Evolutionary conservation across 53 echinoderm and acorn worm genomes (phyloP), one percentile per base, ranked within the genome.

Genomic region (Holothuria leucospilota): DNA sequence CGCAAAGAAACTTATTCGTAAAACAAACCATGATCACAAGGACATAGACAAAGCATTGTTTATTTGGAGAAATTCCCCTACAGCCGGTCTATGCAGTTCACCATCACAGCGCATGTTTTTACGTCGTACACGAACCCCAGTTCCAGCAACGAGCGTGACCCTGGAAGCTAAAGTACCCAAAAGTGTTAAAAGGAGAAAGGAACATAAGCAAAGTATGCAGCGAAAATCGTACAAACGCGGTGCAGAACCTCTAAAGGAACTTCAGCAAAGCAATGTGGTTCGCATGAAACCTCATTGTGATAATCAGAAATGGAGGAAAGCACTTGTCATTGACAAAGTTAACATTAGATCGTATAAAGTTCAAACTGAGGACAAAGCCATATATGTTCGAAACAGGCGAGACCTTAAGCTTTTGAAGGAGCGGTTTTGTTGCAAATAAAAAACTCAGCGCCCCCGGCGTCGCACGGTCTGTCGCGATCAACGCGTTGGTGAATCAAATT

Each of bases 91-190:
- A 60, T 14, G 39, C 49, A 84, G 75, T 27, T 73, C 84, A 5
- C 89, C 77, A 71, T 74, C 89, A 38, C 89, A 89, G 49, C 74
- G 89, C 15, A 89, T 89, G 89, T 89, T 89, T 51, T 67, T 67
- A 69, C 42, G 89, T 24, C 65, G 81, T 0, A 79, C 78, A 23
- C 13, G 81, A 42, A 87, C 81, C 20, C 62, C 62, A 26, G 24
- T 80, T 29, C 64, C 64, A 63, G 26, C 4, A 26, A 63, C n/a
- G 26, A 24, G 23, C 27, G 5, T 11, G 11, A 26, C 5, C 64
- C 64, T 63, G 7, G 64, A 63, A 26, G 23, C 64, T 12, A 63
- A 63, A 63, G 64, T 63, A 24, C 23, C 64, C 7, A 12, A 63
- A 63, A 63, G n/a, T n/a, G n/a, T n/a, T n/a, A n/a, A n/a, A n/a